Evolutionary conservation across 2,113 vertebrate species (phyloP).

Genomic region (Sapayoa aenigma): DNA sequence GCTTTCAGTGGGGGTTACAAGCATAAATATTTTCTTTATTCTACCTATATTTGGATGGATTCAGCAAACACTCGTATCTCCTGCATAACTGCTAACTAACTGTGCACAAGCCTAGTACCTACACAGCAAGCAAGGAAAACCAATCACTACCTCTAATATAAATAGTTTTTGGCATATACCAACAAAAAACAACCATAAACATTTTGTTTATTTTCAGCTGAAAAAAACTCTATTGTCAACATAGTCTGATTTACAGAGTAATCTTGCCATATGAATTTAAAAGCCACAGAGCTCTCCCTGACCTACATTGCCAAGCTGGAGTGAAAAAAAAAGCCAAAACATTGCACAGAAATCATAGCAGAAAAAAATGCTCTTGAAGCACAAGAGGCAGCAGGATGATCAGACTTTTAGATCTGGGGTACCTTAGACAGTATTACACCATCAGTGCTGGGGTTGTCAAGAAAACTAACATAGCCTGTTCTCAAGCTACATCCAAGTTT

Average conservation of each 20-base stretch:
- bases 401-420: background rate
- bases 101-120: background rate
- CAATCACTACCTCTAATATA: background rate
- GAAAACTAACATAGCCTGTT: background rate
- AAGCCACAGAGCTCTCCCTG: conserved; percentile 28
- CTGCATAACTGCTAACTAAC: background rate
- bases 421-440: background rate
- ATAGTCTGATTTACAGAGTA: conserved; percentile 28
- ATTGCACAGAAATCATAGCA: background rate
- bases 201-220: conserved; percentile 15
- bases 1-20: background rate
- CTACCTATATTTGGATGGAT: background rate
- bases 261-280: conserved; percentile 31
- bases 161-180: background rate
- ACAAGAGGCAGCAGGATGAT: background rate
- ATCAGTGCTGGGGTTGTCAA: background rate
- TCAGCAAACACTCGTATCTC: background rate
- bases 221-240: conserved; percentile 12
- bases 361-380: background rate
- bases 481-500: background rate
- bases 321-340: background rate
- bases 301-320: background rate
- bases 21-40: background rate
- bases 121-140: background rate
- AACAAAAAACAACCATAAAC: background rate